These are phyloP conservation scores for Apis mellifera DNA, from an alignment of 1,140 invertebrate species.

Conservation along the genomic window DNA sequence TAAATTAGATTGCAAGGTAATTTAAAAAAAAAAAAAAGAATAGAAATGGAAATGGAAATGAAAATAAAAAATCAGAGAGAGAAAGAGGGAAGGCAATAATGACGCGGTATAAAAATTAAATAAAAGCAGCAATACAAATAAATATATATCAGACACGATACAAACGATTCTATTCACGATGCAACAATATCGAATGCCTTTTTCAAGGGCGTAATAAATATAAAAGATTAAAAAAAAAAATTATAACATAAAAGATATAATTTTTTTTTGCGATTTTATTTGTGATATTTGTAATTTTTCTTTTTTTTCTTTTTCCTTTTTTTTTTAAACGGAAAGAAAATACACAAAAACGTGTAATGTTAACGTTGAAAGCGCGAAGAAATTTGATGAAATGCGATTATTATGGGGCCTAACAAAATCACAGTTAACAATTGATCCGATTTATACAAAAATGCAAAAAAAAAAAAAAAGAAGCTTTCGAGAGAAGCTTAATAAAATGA, in stretches of 20 bases:
- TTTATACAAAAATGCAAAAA: background rate
- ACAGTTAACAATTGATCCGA: slow-evolving; percentile 55
- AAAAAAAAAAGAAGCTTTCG: background rate
- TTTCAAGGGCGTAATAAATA: too few species aligned
- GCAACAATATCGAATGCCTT: slow-evolving; percentile 2
- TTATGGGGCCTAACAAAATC: slow-evolving; percentile 58
- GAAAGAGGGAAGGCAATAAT: too few species aligned
- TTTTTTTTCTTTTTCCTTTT: background rate
- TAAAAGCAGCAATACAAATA: background rate
- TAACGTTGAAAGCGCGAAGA: too few species aligned
- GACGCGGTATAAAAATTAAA: too few species aligned
- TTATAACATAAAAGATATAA: too few species aligned
- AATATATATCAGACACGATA: slow-evolving; percentile 10
- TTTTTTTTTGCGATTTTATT: too few species aligned
- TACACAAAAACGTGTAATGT: background rate
- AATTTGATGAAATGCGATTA: background rate
- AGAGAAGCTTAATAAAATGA: slow-evolving; percentile 18
- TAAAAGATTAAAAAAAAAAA: too few species aligned
- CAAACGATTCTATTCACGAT: slow-evolving; percentile 25
- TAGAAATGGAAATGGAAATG: too few species aligned
- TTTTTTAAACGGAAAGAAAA: slow-evolving; percentile 22
- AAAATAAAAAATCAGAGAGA: background rate
- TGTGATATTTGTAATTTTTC: too few species aligned
- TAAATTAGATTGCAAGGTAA: background rate
- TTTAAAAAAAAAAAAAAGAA: background rate